Conservation (phyloP, 2,797 vertebrate species). For the Darevskia nairensis region DNA sequence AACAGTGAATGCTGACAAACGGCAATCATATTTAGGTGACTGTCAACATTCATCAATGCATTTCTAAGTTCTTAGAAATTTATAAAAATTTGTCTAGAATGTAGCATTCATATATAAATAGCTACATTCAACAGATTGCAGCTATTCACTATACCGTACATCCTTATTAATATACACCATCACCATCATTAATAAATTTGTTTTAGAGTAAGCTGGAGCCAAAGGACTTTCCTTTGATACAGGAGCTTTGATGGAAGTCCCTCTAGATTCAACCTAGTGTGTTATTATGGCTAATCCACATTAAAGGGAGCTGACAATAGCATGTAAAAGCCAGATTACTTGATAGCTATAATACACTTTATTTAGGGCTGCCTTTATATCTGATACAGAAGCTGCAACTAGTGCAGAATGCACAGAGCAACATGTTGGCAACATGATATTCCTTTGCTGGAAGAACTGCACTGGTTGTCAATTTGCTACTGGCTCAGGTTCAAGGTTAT, state of each 20-base stretch:
- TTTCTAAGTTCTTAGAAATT: background rate
- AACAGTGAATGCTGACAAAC: background rate
- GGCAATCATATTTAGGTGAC: background rate
- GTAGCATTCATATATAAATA: background rate
- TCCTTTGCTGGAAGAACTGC: too few species aligned
- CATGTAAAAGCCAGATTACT: background rate
- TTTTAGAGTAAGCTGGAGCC: background rate
- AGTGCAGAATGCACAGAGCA: too few species aligned
- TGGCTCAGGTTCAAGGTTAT: too few species aligned
- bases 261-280: background rate
- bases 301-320: background rate
- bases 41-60: background rate
- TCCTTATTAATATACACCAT: background rate
- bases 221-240: background rate
- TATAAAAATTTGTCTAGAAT: background rate
- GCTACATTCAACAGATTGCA: constrained; percentile 14
- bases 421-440: too few species aligned
- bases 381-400: too few species aligned
- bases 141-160: background rate
- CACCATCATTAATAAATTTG: background rate
- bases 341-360: too few species aligned
- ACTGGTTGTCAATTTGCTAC: too few species aligned
- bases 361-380: too few species aligned
- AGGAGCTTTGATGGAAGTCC: background rate
- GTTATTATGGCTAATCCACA: background rate